phyloP scores from a whole-genome alignment of 2,113 vertebrate species.

The Sander lucioperca region DNA sequence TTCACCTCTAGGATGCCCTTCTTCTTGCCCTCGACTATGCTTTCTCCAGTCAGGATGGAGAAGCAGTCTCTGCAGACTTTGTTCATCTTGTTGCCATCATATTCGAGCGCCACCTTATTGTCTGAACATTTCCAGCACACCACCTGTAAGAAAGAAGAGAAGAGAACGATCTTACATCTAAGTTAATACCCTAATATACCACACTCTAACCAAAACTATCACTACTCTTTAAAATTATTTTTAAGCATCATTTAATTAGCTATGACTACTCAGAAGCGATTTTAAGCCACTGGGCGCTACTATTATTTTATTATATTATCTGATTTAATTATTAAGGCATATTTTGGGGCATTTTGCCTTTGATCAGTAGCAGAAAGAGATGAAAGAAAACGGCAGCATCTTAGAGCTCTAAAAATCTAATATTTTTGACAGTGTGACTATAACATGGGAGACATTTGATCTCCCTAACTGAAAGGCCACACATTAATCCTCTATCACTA shows the following conservation, averaged over 20 bases:
- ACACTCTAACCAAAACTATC: neutral
- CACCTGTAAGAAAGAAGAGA: conserved; percentile 83
- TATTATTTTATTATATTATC: neutral
- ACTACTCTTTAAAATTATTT: neutral
- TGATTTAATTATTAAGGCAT: neutral
- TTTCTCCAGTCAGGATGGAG: conserved; percentile 89
- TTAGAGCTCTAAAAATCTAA: neutral
- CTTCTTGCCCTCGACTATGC: conserved; percentile 86
- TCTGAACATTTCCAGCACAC: conserved; percentile 99
- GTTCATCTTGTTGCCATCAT: conserved; percentile 91
- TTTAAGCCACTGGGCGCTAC: neutral
- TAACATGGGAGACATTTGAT: neutral
- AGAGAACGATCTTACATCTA: neutral
- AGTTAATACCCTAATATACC: neutral
- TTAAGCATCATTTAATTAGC: neutral
- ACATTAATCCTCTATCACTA: too few relatives aligned
- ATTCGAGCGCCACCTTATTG: conserved; percentile 92
- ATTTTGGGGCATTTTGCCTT: neutral
- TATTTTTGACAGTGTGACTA: neutral
- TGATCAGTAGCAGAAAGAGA: too few relatives aligned
- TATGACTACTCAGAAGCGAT: neutral
- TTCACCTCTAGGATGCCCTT: conserved; percentile 95
- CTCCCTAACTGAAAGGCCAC: neutral
- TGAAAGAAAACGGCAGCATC: neutral
- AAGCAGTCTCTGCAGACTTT: conserved; percentile 97